A percentile compares a stretch with the other conserved stretches of the same genome.
Evolutionary conservation across 2,113 vertebrate species (phyloP).

Genomic region (Peromyscus maniculatus): DNA sequence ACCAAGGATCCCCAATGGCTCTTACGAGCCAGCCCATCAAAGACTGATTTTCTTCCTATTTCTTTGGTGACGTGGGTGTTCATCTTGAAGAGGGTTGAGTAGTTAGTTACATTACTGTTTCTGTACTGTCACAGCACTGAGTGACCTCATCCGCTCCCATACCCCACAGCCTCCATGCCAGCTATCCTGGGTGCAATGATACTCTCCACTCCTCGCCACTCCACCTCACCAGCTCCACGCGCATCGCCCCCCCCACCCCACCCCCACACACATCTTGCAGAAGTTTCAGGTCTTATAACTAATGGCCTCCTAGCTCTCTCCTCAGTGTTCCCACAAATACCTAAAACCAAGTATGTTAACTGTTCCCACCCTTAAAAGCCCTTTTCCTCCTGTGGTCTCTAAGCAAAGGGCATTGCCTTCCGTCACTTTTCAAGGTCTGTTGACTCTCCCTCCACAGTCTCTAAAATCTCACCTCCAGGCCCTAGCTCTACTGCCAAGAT

Average conservation of each 20-base stretch:
- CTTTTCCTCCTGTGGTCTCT: conserved; percentile 22
- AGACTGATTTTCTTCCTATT: not conserved
- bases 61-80: not conserved
- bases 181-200: not conserved
- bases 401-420: not conserved
- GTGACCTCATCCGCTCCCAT: not conserved
- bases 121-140: not conserved
- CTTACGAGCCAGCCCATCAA: not conserved
- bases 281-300: not conserved
- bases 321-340: not conserved
- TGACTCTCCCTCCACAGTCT: not conserved
- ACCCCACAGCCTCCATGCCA: not conserved
- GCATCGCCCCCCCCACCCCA: too few species aligned
- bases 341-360: not conserved
- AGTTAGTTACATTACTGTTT: not conserved
- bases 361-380: not conserved
- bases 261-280: not conserved
- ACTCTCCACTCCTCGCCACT: not conserved
- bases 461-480: not conserved
- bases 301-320: not conserved
- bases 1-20: not conserved
- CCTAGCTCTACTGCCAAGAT: not conserved
- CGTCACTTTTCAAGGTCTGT: not conserved
- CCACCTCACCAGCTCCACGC: not conserved
- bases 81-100: not conserved